A percentile compares a stretch with the other conserved stretches of the same genome.
phyloP scores from a whole-genome alignment of 2,888 invertebrate genomes.

The Incurvaria masculella region DNA sequence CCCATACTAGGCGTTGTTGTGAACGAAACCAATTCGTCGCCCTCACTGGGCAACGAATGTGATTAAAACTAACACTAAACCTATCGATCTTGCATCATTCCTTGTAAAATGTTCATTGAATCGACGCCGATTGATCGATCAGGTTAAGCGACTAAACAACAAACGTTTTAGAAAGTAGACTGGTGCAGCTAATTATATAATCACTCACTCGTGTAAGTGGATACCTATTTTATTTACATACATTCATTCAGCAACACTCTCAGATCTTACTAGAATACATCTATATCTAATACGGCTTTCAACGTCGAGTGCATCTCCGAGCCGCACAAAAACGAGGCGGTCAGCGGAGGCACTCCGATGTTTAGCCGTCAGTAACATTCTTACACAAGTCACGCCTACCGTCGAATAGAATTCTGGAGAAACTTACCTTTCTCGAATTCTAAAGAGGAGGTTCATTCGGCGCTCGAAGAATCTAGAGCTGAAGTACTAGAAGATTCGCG shows the following conservation, averaged over 20 bases:
- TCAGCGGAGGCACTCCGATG: conserved; percentile 16
- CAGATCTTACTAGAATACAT: conserved; percentile 97
- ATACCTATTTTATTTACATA: conserved; percentile 24
- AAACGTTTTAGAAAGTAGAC: not conserved
- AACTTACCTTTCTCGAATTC: conserved; percentile 57
- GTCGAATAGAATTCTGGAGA: conserved; percentile 47
- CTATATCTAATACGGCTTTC: conserved; percentile 88
- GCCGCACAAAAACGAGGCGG: conserved; percentile 1
- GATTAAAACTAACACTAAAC: not conserved
- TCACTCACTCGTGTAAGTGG: not conserved
- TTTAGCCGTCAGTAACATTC: conserved; percentile 44
- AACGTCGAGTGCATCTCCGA: conserved; percentile 21
- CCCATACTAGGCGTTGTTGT: not conserved
- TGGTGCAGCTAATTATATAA: not conserved
- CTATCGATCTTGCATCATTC: not conserved
- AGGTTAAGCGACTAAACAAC: not conserved
- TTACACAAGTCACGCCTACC: conserved; percentile 31
- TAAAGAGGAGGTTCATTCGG: conserved; percentile 40
- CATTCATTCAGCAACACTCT: conserved; percentile 59
- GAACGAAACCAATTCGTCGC: not conserved
- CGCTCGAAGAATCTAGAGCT: conserved; percentile 26
- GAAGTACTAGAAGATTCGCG: not conserved
- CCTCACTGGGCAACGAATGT: not conserved
- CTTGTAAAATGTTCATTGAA: not conserved
- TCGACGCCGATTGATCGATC: not conserved